A percentile compares a stretch with the other conserved stretches of the same genome.
Evolutionary conservation across 2,797 vertebrate species (phyloP).

Genomic region (Allobates femoralis): DNA sequence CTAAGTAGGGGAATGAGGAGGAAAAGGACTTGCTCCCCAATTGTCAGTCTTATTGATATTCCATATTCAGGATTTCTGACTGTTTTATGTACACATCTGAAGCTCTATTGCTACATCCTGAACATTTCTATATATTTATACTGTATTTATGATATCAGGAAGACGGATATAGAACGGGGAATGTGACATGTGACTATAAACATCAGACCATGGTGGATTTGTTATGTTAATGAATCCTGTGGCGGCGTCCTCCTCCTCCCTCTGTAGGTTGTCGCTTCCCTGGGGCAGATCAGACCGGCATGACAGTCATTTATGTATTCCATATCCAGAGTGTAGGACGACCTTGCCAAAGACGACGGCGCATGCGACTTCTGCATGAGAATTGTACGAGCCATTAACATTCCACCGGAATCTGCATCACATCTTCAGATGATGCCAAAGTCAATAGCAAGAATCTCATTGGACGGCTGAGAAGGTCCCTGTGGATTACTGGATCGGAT

Average conservation of each 20-base stretch:
- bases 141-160: too few species aligned
- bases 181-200: slow-evolving; percentile 11
- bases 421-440: slow-evolving; percentile 53
- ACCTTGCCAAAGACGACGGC: slow-evolving; percentile 52
- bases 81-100: not conserved
- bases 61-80: not conserved
- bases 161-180: slow-evolving; percentile 11
- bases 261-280: slow-evolving; percentile 58
- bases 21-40: too few species aligned
- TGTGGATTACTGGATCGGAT: not conserved
- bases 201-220: slow-evolving; percentile 26
- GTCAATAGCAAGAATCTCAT: slow-evolving; percentile 48
- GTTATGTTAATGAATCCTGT: too few species aligned
- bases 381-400: slow-evolving; percentile 55
- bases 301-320: slow-evolving; percentile 59
- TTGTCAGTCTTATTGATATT: not conserved
- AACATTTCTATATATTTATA: too few species aligned
- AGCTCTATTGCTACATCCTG: not conserved
- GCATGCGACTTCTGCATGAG: slow-evolving; percentile 45
- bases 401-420: slow-evolving; percentile 37
- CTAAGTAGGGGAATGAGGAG: too few species aligned
- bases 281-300: slow-evolving; percentile 48
- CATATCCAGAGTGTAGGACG: slow-evolving; percentile 42
- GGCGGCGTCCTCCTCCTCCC: too few species aligned
- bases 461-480: not conserved